Percentiles rank a stretch among this genome's conserved stretches.
Conservation (phyloP, 1,140 invertebrate genomes). For the Mesaphorura yosii region DNA sequence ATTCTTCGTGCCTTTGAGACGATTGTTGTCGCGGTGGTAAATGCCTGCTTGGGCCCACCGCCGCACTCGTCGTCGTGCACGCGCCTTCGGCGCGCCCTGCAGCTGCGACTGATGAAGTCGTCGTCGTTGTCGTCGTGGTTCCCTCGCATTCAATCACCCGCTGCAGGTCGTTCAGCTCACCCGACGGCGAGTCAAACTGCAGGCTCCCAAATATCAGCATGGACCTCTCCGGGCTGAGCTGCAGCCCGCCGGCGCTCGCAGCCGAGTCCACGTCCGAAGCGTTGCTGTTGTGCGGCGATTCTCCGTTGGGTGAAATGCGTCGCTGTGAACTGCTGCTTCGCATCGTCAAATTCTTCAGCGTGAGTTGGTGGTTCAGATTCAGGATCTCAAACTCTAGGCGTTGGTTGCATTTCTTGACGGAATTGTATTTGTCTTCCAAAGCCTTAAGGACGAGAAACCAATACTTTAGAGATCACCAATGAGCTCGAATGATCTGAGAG, state of each 20-base stretch:
- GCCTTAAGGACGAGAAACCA: slow-evolving; percentile 39
- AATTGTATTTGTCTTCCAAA: slow-evolving; percentile 58
- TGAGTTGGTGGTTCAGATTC: slow-evolving; percentile 46
- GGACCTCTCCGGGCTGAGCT: slow-evolving; percentile 14
- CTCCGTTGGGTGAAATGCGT: slow-evolving; percentile 18
- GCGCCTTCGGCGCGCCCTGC: no score
- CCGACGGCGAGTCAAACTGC: slow-evolving; percentile 15
- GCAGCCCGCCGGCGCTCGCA: slow-evolving; percentile 28
- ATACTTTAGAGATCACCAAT: not conserved
- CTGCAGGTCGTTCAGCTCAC: slow-evolving; percentile 13
- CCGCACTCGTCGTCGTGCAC: no score
- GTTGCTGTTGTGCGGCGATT: slow-evolving; percentile 12
- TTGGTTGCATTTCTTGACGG: slow-evolving; percentile 53
- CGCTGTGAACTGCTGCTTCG: not conserved
- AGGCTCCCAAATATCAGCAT: slow-evolving; percentile 28
- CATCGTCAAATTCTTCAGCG: slow-evolving; percentile 1
- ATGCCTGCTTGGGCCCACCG: no score
- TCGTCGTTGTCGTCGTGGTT: no score
- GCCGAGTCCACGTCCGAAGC: slow-evolving; percentile 27
- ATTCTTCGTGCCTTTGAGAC: no score
- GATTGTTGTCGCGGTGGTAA: no score
- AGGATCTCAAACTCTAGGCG: slow-evolving; percentile 54
- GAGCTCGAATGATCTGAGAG: not conserved
- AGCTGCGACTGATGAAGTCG: no score
- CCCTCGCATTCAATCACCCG: slow-evolving; percentile 10